These are phyloP conservation scores for Coracopsis vasa DNA, from an alignment of 2,113 vertebrate species.

Conservation along the genomic window DNA sequence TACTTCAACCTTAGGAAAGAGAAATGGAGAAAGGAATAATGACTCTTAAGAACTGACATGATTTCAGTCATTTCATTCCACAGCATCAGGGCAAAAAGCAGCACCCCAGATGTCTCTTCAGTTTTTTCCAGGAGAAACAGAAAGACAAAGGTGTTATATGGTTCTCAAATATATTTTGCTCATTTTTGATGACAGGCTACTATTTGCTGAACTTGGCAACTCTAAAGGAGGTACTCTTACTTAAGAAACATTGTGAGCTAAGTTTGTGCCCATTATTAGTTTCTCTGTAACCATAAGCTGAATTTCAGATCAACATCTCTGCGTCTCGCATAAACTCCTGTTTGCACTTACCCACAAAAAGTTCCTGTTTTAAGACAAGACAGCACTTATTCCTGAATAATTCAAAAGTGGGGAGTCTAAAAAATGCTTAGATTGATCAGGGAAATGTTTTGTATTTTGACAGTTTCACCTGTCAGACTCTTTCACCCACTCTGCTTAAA, in stretches of 20 bases:
- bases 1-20: not conserved
- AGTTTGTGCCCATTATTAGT: not conserved
- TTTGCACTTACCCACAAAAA: not conserved
- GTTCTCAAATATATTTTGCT: not conserved
- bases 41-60: not conserved
- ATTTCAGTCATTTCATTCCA: not conserved
- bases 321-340: not conserved
- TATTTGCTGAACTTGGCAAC: not conserved
- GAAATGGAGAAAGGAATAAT: not conserved
- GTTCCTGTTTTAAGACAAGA: not conserved
- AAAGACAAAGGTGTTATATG: not conserved
- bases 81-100: not conserved
- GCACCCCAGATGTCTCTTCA: not conserved
- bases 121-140: not conserved
- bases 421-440: not conserved
- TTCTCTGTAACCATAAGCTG: not conserved
- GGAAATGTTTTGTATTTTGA: not conserved
- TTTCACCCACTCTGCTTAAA: conserved; percentile 24
- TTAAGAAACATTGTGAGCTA: not conserved
- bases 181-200: not conserved
- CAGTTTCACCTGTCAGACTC: conserved; percentile 16
- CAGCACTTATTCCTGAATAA: conserved; percentile 11
- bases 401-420: not conserved
- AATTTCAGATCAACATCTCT: not conserved
- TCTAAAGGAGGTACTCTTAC: not conserved